Evolutionary conservation across 1,140 invertebrate genomes (phyloP), one percentile per base, ranked within the genome.

Genomic region (Conus ventricosus): DNA sequence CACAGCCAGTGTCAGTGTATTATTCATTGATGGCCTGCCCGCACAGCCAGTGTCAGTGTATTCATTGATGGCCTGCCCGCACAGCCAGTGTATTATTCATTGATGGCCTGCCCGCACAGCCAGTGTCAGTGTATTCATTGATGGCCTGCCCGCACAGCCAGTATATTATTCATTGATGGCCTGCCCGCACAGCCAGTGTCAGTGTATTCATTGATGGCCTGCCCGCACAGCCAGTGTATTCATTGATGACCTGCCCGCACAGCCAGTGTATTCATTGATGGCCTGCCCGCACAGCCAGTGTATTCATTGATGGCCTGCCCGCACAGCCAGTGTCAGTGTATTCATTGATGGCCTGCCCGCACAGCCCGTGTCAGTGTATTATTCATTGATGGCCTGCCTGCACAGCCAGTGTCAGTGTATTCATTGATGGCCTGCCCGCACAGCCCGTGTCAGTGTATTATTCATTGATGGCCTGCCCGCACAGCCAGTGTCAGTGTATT

Each of bases 131-230:
- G 8, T 90, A 76, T 90, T 93, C 91, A 84, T 96, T 95, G 53
- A 96, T 94, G 1, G 96, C 95, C 23, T 87, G 85, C 20, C 15
- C 15, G 17, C 60, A 39, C 39, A 71, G 4, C 63, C 63, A 71
- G 4, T n/a, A 4, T 15, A n/a, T n/a, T n/a, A n/a, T 3, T 93
- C 91, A 84, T 96, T 95, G 53, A 96, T 94, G 1, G 96, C 95
- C 23, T 87, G 85, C 20, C 15, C 15, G 17, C 60, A 39, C 39
- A 71, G 4, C 63, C 63, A 71, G 4, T n/a, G 5, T 89, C 91
- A 13, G 92, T 92, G 8, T 90, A 76, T 90, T 93, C 91, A 84
- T 96, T 95, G 53, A 96, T 94, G 1, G 96, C 95, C 23, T 87
- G 85, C 20, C 15, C 15, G 17, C 60, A 39, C 39, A 71, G 4